Percentiles rank a stretch among this genome's conserved stretches.
phyloP scores from a whole-genome alignment of 2,797 vertebrate genomes.

The Eulemur coronatus region DNA sequence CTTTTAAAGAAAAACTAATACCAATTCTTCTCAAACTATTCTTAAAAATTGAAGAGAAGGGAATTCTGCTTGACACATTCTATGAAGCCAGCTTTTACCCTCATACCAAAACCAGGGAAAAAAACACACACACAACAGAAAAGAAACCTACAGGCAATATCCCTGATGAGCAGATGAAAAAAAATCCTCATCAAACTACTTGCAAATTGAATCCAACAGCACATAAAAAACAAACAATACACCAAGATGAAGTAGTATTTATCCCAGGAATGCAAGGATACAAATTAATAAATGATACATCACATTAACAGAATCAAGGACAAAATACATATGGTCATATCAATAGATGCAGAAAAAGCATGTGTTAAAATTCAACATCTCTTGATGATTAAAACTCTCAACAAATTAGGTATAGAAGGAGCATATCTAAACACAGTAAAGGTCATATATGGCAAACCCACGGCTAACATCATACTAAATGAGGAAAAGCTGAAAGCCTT shows the following conservation, averaged over 20 bases:
- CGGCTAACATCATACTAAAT: background rate
- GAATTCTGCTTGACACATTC: background rate
- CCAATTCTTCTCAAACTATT: background rate
- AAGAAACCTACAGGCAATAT: background rate
- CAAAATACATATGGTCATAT: background rate
- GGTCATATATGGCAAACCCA: background rate
- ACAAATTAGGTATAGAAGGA: background rate
- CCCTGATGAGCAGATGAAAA: background rate
- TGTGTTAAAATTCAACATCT: background rate
- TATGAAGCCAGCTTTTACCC: background rate
- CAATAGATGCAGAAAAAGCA: background rate
- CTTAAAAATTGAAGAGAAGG: background rate
- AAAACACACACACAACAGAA: background rate
- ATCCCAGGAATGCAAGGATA: background rate
- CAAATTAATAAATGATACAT: background rate
- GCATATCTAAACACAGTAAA: background rate
- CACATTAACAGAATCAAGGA: background rate
- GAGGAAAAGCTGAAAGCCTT: background rate
- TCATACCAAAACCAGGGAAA: background rate
- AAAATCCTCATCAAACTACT: background rate
- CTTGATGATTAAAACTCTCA: background rate
- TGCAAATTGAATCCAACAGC: background rate
- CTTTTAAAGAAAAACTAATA: background rate
- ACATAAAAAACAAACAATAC: background rate
- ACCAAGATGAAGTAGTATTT: background rate